Conservation (phyloP, 2,888 invertebrate species). For the Aleiodes testaceus region DNA sequence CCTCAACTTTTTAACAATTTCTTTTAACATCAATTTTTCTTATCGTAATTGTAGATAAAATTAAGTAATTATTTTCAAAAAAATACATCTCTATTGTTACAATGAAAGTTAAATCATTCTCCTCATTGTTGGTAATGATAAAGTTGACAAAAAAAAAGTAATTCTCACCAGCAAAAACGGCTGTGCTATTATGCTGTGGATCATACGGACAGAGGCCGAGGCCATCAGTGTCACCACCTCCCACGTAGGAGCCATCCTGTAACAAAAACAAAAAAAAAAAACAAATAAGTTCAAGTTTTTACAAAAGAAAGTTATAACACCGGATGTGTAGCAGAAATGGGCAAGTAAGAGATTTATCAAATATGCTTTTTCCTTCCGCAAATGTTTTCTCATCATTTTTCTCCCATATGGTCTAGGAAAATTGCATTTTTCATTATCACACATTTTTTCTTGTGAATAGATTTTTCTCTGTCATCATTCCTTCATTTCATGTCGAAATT, state of each 20-base stretch:
- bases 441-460: no score
- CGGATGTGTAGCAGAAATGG: conserved; percentile 3
- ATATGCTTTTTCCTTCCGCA: conserved; percentile 3
- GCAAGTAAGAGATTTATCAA: conserved; percentile 1
- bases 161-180: conserved; percentile 82
- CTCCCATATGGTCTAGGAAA: no score
- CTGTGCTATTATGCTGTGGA: conserved; percentile 96
- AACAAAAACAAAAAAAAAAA: conserved; percentile 59
- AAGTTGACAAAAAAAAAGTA: conserved; percentile 5
- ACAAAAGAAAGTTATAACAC: background rate
- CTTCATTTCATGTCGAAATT: no score
- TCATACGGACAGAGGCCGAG: conserved; percentile 94
- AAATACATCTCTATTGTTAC: background rate
- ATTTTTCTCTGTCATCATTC: no score
- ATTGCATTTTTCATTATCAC: no score
- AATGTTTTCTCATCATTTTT: no score
- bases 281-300: conserved; percentile 38
- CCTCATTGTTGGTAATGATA: background rate
- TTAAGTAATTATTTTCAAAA: no score
- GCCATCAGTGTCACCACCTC: conserved; percentile 84
- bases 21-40: no score
- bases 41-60: no score
- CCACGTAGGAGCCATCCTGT: conserved; percentile 73
- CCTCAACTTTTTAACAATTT: no score
- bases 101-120: conserved; percentile 17